These are phyloP conservation scores for Eucera pruinosa DNA, from an alignment of 2,888 invertebrate genomes.

Conservation along the genomic window DNA sequence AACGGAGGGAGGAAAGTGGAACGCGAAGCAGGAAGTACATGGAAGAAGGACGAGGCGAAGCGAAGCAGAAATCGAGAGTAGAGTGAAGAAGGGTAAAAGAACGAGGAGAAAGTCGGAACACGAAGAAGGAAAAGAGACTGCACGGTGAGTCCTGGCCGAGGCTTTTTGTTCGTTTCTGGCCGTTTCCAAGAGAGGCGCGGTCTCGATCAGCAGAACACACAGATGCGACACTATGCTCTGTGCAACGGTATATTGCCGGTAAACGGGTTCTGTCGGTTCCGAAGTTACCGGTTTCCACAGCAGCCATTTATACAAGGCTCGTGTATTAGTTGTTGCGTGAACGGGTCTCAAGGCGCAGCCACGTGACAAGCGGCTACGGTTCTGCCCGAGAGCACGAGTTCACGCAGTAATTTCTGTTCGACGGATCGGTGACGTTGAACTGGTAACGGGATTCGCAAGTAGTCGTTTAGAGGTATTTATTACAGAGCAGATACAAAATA, in stretches of 20 bases:
- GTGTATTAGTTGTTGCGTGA: slow-evolving; percentile 38
- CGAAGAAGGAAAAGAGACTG: too few relatives aligned
- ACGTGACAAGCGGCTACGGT: too few relatives aligned
- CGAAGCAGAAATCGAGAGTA: slow-evolving; percentile 52
- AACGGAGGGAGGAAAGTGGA: slow-evolving; percentile 13
- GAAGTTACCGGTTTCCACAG: slow-evolving; percentile 64
- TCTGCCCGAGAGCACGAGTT: background rate
- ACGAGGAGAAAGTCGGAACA: slow-evolving; percentile 18
- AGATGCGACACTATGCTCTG: slow-evolving; percentile 46
- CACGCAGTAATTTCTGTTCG: slow-evolving; percentile 24
- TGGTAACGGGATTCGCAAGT: slow-evolving; percentile 31
- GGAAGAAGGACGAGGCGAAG: too few relatives aligned
- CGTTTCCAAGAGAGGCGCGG: slow-evolving; percentile 49
- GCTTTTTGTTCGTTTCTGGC: slow-evolving; percentile 58
- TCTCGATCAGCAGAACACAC: too few relatives aligned
- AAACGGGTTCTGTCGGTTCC: too few relatives aligned
- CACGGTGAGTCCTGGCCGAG: slow-evolving; percentile 24
- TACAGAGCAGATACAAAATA: too few relatives aligned
- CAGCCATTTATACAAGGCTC: slow-evolving; percentile 12
- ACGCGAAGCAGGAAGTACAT: slow-evolving; percentile 24
- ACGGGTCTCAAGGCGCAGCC: slow-evolving; percentile 1
- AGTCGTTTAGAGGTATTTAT: too few relatives aligned
- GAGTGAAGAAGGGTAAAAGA: background rate
- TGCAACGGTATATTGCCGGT: slow-evolving; percentile 70
- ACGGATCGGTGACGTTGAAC: slow-evolving; percentile 15